phyloP scores from a whole-genome alignment of 1,140 invertebrate genomes.

The Hydropsyche tenuis region DNA sequence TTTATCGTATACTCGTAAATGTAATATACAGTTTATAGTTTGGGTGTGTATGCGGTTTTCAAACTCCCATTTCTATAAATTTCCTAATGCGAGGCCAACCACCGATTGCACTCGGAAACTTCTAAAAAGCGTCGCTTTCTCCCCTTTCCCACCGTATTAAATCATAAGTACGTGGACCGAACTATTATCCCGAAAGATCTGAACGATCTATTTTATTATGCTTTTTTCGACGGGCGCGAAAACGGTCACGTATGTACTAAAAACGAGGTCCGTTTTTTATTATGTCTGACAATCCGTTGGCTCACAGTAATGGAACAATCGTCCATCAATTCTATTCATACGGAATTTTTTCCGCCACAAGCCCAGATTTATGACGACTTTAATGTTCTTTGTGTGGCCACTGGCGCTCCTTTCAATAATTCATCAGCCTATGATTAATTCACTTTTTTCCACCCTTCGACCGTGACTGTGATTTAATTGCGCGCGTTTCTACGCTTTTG shows the following conservation, averaged over 20 bases:
- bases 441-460: neutral
- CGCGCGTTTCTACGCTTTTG: too few species aligned
- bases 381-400: slow-evolving; percentile 40
- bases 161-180: slow-evolving; percentile 15
- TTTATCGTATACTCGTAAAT: too few species aligned
- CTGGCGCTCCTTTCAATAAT: slow-evolving; percentile 40
- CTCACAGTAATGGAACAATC: slow-evolving; percentile 33
- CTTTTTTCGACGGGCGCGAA: slow-evolving; percentile 28
- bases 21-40: too few species aligned
- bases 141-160: neutral
- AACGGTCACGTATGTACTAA: slow-evolving; percentile 27
- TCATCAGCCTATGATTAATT: slow-evolving; percentile 36
- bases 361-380: slow-evolving; percentile 40
- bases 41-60: too few species aligned
- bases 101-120: slow-evolving; percentile 8
- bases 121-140: neutral
- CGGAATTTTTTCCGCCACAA: slow-evolving; percentile 19
- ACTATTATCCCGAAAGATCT: slow-evolving; percentile 8
- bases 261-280: slow-evolving; percentile 24
- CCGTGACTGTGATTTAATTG: too few species aligned
- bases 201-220: slow-evolving; percentile 25
- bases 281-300: slow-evolving; percentile 29
- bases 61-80: slow-evolving; percentile 9
- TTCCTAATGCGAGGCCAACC: neutral
- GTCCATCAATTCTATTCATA: slow-evolving; percentile 33